Evolutionary conservation across 2,797 vertebrate species (phyloP), one percentile per base, ranked within the genome.

Genomic region (Lutjanus argentimaculatus): DNA sequence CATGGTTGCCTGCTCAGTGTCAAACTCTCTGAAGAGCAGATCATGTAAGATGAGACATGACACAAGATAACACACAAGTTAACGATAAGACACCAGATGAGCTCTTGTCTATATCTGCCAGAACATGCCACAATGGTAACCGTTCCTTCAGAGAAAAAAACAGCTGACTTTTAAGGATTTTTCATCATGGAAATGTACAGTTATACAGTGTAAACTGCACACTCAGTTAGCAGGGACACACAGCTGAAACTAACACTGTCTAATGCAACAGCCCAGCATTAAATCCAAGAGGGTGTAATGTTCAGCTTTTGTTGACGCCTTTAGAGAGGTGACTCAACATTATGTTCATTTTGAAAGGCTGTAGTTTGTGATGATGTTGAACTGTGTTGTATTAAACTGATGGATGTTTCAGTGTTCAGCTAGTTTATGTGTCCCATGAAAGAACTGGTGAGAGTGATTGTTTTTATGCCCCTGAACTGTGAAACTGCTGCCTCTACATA

Each of bases 1-100:
- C 95, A 98, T 97, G 94, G 95, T 40, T 57, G 66, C 43, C 94
- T 75, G 81, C n/a, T 74, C 21, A 21, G 17, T 36, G 57, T 82
- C 17, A 72, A 8, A 19, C 72, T 12, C 30, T 51, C 52, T 84
- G 25, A 65, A 73, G 11, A 70, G 76, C 17, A 71, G 7, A 69
- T 7, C 1, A 14, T n/a, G n/a, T 74, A 9, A 64, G 2, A 0
- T 13, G 10, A 65, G 12, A 65, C 8, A 45, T 63, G 17, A 56
- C 16, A 57, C 4, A 13, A 51, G 40, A 52, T 7, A 48, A 66
- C 48, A 59, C 42, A 55, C 2, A 25, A 36, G 1, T 42, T 6
- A 48, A 48, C 22, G 56, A 53, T 11, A 30, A 30, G 21, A 62
- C 17, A 30, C 13, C 40, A 13, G 36, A 17, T 68, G 8, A 67